A percentile compares a stretch with the other conserved stretches of the same genome.
Evolutionary conservation across 1,140 invertebrate genomes (phyloP).

Genomic region (Tachypleus tridentatus): DNA sequence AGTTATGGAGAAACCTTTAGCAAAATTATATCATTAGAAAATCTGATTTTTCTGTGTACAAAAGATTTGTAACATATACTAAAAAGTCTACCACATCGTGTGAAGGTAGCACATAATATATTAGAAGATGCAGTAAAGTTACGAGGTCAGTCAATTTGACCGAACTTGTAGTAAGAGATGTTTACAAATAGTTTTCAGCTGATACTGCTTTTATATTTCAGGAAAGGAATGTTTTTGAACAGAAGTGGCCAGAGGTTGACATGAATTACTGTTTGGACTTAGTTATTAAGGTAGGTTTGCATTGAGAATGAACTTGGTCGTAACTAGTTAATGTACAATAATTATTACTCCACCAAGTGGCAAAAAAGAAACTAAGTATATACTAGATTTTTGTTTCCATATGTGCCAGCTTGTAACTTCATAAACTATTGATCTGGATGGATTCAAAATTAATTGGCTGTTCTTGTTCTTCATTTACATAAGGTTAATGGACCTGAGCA

Average conservation of each 20-base stretch:
- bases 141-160: constrained; percentile 20
- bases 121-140: constrained; percentile 38
- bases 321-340: not conserved
- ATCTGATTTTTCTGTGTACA: constrained; percentile 8
- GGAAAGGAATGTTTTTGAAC: constrained; percentile 34
- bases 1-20: no score
- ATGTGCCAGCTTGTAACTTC: not conserved
- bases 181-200: constrained; percentile 8
- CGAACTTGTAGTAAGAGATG: constrained; percentile 4
- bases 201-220: constrained; percentile 22
- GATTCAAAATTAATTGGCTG: constrained; percentile 9
- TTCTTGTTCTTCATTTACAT: constrained; percentile 24
- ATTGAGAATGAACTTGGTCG: not conserved
- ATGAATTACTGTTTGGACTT: constrained; percentile 50
- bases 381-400: not conserved
- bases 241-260: constrained; percentile 68
- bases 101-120: no score
- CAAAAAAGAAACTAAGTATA: not conserved
- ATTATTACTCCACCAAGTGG: not conserved
- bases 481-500: constrained; percentile 44
- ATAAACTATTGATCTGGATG: not conserved
- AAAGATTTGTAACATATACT: no score
- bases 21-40: constrained; percentile 6
- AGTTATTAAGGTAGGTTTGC: constrained; percentile 43
- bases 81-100: no score